These are phyloP conservation scores for Poeciliopsis turneri DNA, from an alignment of 2,797 vertebrate species.

Conservation along the genomic window DNA sequence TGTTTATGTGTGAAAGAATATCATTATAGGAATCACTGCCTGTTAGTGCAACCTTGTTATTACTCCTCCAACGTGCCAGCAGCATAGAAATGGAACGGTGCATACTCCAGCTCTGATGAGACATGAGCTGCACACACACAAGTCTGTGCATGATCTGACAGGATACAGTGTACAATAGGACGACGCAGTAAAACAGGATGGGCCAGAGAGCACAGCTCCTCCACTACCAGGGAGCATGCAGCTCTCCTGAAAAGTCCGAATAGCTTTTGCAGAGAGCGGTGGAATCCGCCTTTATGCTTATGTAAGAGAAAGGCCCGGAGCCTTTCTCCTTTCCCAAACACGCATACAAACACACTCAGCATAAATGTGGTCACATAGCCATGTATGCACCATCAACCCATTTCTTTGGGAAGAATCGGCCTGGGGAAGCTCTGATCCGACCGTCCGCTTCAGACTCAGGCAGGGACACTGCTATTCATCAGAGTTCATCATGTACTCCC, in stretches of 20 bases:
- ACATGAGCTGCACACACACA: constrained; percentile 31
- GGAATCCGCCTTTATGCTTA: constrained; percentile 68
- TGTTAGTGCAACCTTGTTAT: constrained; percentile 30
- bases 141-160: constrained; percentile 35
- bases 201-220: constrained; percentile 50
- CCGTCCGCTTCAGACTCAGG: constrained; percentile 63
- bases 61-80: constrained; percentile 19
- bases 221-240: constrained; percentile 43
- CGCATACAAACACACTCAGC: constrained; percentile 41
- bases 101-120: constrained; percentile 33
- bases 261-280: constrained; percentile 60
- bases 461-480: constrained; percentile 48
- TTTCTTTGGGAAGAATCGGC: constrained; percentile 55
- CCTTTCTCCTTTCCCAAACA: constrained; percentile 27
- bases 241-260: constrained; percentile 60
- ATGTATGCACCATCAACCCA: constrained; percentile 40
- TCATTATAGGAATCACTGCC: constrained; percentile 32
- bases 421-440: constrained; percentile 54
- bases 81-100: constrained; percentile 14
- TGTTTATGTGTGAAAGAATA: constrained; percentile 37
- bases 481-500: constrained; percentile 32
- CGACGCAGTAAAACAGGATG: constrained; percentile 60
- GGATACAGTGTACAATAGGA: constrained; percentile 19
- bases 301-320: constrained; percentile 68
- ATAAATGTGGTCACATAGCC: constrained; percentile 36